Evolutionary conservation across 2,888 invertebrate species (phyloP), one percentile per base, ranked within the genome.

Genomic region (Lasioglossum oenotherae): DNA sequence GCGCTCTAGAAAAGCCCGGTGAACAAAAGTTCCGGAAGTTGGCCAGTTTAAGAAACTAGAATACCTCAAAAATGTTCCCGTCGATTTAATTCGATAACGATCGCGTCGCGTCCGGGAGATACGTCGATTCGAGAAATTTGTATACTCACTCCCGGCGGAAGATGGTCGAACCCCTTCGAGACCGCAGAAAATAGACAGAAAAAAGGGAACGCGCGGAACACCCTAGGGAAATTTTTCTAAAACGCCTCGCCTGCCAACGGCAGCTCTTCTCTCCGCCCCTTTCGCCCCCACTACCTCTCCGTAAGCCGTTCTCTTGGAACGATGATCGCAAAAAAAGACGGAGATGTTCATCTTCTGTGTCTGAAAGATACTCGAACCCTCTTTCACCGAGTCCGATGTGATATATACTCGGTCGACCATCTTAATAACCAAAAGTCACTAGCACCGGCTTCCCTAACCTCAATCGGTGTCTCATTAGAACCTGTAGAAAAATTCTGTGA

Each of bases 51-150:
- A 77, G 74, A 57, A 74, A 60, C 76, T 44, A 23, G 80, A 35
- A 80, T 85, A 85, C 71, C 80, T 85, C 85, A 80, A 85, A 85
- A 77, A 85, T 85, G 85, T 85, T 80, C 73, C 85, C 57, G 77
- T n/a, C 85, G 46, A 78, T 85, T 85, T 80, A 74, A 85, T 85
- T 78, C 69, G 35, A 74, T 85, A 74, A 80, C 41, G 77, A 85
- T 74, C 80, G n/a, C 3, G 69, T 49, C 12, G 60, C 44, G 53
- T 53, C n/a, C 53, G 53, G n/a, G 53, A 53, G 53, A 53, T n/a
- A 44, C 49, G 23, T 69, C 35, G 73, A 31, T 74, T 49, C 73
- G 12, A 31, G 73, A 74, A 74, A 74, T 35, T 49, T 44, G 49
- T 49, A 14, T 69, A 69, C 38, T 38, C 69, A 69, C 38, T 38